Percentiles rank a stretch among this genome's conserved stretches.
Conservation (phyloP, 2,113 vertebrate species). For the Trogon melanurus region DNA sequence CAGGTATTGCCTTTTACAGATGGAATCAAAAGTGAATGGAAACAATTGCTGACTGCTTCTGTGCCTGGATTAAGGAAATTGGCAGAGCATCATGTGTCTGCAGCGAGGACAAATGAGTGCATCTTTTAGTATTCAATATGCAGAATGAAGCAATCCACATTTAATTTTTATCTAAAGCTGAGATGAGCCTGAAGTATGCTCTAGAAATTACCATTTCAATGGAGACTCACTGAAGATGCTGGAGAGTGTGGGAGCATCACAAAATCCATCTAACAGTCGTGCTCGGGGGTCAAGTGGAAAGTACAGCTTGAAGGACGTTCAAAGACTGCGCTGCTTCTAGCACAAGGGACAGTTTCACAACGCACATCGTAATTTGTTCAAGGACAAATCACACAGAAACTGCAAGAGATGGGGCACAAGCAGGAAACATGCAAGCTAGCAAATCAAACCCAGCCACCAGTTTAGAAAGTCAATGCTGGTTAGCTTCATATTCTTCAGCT, state of each 20-base stretch:
- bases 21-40: slow-evolving; percentile 61
- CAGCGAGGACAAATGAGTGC: slow-evolving; percentile 53
- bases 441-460: not conserved
- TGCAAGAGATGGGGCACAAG: not conserved
- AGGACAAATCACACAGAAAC: not conserved
- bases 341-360: not conserved
- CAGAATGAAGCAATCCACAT: slow-evolving; percentile 56
- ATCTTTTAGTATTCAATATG: slow-evolving; percentile 61
- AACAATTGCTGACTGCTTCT: slow-evolving; percentile 61
- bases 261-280: not conserved
- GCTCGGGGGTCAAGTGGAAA: slow-evolving; percentile 18
- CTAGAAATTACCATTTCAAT: slow-evolving; percentile 68
- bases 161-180: slow-evolving; percentile 66
- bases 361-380: not conserved
- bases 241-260: slow-evolving; percentile 22
- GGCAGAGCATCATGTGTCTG: slow-evolving; percentile 59
- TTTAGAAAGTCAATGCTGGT: not conserved
- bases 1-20: slow-evolving; percentile 64
- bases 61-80: slow-evolving; percentile 70
- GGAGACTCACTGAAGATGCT: slow-evolving; percentile 42
- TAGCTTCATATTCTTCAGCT: not conserved
- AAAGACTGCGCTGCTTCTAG: not conserved
- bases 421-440: not conserved
- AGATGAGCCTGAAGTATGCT: slow-evolving; percentile 61
- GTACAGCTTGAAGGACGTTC: not conserved